phyloP scores from a whole-genome alignment of 2,888 invertebrate species.

The Gymnoscelis rufifasciata region DNA sequence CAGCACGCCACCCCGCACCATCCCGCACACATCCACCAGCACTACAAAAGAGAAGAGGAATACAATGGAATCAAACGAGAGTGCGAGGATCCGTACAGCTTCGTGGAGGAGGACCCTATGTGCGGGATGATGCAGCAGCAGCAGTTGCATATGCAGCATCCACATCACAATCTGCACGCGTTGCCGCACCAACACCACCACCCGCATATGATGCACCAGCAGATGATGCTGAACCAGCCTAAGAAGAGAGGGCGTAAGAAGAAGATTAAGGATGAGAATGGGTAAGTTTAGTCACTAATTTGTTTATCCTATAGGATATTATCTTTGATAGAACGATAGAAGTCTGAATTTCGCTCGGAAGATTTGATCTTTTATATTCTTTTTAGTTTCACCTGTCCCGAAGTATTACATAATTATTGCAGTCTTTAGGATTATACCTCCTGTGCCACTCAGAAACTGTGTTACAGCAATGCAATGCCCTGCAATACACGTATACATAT shows the following conservation, averaged over 20 bases:
- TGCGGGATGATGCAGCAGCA: constrained; percentile 74
- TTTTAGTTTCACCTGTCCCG: too few species aligned
- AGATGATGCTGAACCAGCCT: constrained; percentile 79
- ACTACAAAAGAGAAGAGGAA: constrained; percentile 58
- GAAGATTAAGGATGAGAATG: constrained; percentile 84
- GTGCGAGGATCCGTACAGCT: constrained; percentile 90
- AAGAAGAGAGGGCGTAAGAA: constrained; percentile 93
- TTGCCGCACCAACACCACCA: constrained; percentile 49
- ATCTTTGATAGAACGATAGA: not conserved
- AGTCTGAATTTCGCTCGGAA: not conserved
- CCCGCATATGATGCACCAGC: constrained; percentile 62
- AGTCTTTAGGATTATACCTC: too few species aligned
- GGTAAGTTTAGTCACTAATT: constrained; percentile 54
- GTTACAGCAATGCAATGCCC: too few species aligned
- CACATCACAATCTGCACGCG: constrained; percentile 47
- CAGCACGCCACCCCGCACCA: constrained; percentile 51
- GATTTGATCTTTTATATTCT: too few species aligned
- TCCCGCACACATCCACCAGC: constrained; percentile 22
- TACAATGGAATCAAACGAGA: constrained; percentile 78
- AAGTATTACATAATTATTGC: too few species aligned
- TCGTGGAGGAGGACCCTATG: constrained; percentile 88
- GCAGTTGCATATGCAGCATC: constrained; percentile 47
- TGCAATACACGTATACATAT: too few species aligned
- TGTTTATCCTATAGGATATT: not conserved
- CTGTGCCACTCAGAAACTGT: too few species aligned